phyloP scores from a whole-genome alignment of 2,888 invertebrate genomes.

The Hemistola chrysoprasaria region DNA sequence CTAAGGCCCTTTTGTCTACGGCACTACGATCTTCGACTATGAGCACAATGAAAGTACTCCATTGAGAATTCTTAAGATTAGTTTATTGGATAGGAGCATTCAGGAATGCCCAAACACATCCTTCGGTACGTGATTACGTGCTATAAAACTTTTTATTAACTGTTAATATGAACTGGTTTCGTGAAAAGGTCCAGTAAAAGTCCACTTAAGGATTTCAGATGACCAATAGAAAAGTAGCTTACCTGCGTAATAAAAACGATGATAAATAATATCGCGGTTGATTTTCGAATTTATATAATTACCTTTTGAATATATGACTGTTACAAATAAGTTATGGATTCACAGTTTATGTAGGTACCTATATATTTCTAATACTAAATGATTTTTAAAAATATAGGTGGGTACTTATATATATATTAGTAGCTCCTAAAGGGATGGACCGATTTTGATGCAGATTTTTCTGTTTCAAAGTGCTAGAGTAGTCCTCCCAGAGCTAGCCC shows the following conservation, averaged over 20 bases:
- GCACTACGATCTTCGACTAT: constrained; percentile 20
- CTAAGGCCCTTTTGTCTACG: constrained; percentile 53
- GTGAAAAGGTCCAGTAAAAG: constrained; percentile 29
- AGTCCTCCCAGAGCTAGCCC: too few species aligned
- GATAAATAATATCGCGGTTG: constrained; percentile 27
- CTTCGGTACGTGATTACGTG: constrained; percentile 31
- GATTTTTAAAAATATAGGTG: too few species aligned
- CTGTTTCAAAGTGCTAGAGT: too few species aligned
- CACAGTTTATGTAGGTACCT: too few species aligned
- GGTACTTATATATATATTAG: too few species aligned
- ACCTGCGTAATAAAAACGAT: constrained; percentile 23
- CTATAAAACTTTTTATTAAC: constrained; percentile 34
- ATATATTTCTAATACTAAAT: too few species aligned
- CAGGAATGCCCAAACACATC: constrained; percentile 23
- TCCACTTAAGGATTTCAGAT: constrained; percentile 32
- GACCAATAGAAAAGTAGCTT: constrained; percentile 30
- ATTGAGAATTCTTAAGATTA: constrained; percentile 45
- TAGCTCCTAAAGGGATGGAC: too few species aligned
- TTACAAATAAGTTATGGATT: too few species aligned
- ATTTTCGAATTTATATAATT: constrained; percentile 11
- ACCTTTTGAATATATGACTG: too few species aligned
- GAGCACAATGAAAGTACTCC: constrained; percentile 48
- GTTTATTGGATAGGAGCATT: constrained; percentile 28
- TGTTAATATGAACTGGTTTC: constrained; percentile 33
- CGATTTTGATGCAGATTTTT: too few species aligned